Base-by-base conservation (phyloP, 2,888 invertebrate genomes). In the Itoplectis maculator region DNA sequence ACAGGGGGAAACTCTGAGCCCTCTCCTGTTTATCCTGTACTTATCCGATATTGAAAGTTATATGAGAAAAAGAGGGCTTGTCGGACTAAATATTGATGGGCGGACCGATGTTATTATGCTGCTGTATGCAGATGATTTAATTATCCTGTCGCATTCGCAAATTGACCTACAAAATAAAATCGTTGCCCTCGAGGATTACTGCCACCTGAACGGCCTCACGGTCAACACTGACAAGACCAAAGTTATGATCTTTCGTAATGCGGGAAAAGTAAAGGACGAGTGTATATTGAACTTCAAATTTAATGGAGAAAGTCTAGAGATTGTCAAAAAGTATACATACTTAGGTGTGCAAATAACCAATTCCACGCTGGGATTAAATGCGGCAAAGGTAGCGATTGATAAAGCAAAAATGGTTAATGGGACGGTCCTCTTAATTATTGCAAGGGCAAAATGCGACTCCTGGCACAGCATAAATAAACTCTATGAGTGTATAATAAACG, bases 71-170 rank as follows among this genome's bases (percentile, higher is more conserved):
- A 59, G 59, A 59, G 35, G 35, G 3, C 59, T 59, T 59, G 35
- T 2, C 29, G 59, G 59, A 0, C 29, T 35, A 35, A 35, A 59
- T 35, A 59, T 35, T 35, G 59, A 59, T 35, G 35, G 56, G 11
- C 18, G 15, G 8, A 23, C 51, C 11, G 68, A 61, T 29, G 47
- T 68, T 49, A 35, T 66, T n/a, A 18, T 75, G 37, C 59, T 79
- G 20, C 35, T 69, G 13, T 79, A 79, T 37, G 73, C 73, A 23
- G 82, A 82, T 51, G 82, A 82, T 18, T 29, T 74, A n/a, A 54
- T 66, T 13, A 73, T 82, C 13, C 59, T 82, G 6, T 66, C 73
- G 13, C 8, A 73, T n/a, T 72, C 23, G 0, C 49, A 63, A 47
- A 68, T 59, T 18, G 68, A 82, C 37, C 56, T 73, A 23, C 35